Conservation (phyloP, 2,888 invertebrate genomes). For the Schrankia costaestrigalis region DNA sequence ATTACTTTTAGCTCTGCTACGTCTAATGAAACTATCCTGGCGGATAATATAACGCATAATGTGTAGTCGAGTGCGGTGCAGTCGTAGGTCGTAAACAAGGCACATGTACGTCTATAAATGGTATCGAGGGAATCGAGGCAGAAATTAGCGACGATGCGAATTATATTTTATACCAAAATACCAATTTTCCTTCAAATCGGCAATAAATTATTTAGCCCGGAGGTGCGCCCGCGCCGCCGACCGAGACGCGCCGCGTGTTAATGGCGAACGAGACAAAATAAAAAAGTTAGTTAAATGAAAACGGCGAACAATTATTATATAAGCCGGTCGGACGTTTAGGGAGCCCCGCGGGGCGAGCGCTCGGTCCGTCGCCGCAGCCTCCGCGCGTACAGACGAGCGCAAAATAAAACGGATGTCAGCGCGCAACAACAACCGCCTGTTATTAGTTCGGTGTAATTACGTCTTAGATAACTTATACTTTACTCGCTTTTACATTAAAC, state of each 20-base stretch:
- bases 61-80: no score
- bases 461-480: constrained; percentile 22
- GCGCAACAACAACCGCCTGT: constrained; percentile 8
- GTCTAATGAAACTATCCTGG: constrained; percentile 18
- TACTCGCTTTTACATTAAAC: constrained; percentile 12
- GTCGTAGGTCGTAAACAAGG: constrained; percentile 35
- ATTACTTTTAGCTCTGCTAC: constrained; percentile 27
- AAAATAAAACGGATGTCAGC: constrained; percentile 28
- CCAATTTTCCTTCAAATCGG: constrained; percentile 68
- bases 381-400: constrained; percentile 27
- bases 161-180: constrained; percentile 60
- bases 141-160: constrained; percentile 32
- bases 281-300: constrained; percentile 51
- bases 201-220: constrained; percentile 62
- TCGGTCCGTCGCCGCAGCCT: constrained; percentile 22
- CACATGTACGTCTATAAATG: constrained; percentile 34
- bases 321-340: constrained; percentile 14
- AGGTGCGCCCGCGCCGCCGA: constrained; percentile 55
- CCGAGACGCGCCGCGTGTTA: constrained; percentile 51
- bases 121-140: constrained; percentile 34
- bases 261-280: constrained; percentile 49
- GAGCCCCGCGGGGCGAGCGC: constrained; percentile 16
- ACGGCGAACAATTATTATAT: constrained; percentile 58
- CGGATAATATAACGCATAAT: constrained; percentile 43
- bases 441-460: constrained; percentile 23